Base-by-base conservation (phyloP, 2,113 vertebrate genomes). In the Fregata magnificens region DNA sequence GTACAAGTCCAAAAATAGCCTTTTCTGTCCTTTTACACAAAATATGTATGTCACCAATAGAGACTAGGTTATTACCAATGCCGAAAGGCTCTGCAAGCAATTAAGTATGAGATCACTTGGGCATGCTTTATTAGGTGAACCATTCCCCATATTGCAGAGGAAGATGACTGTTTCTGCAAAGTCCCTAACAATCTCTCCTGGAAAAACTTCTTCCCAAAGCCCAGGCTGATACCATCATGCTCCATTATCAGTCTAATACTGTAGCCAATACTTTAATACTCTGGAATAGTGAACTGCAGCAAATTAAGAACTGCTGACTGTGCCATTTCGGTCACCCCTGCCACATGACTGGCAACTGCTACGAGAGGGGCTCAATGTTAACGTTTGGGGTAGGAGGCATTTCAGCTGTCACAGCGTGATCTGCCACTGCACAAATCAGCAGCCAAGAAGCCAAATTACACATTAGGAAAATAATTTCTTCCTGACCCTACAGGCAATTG, bases 391-490 rank as follows among this genome's bases (percentile, higher is more conserved):
- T 91, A 85, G 70, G 78, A 77, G 69, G 47, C 47, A 79, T 44
- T 76, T 87, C 84, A 82, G 56, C 47, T 79, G 73, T 29, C 87
- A 47, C 31, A 45, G 77, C 0, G 0, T 32, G 78, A 87, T 61
- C 70, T 59, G 50, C 47, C 73, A 22, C 49, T 9, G 52, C 34
- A 55, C 83, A 76, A 56, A 94, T 61, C 73, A 90, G 81, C 77
- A 87, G 56, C 40, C 65, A 94, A 89, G 77, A 89, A 94, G 84
- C 81, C 81, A 93, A 91, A 85, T 90, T 67, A 94, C 25, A 44
- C 66, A 72, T 40, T 10, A 80, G 19, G 44, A 85, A 91, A 91
- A 89, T 40, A 45, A 93, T 79, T 94, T 85, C 84, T 87, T 96
- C 93, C 84, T 95, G 87, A 85, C 28, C 66, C n/a, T 67, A 38